phyloP scores from a whole-genome alignment of 2,888 invertebrate genomes.

The Tridacna gigas region DNA sequence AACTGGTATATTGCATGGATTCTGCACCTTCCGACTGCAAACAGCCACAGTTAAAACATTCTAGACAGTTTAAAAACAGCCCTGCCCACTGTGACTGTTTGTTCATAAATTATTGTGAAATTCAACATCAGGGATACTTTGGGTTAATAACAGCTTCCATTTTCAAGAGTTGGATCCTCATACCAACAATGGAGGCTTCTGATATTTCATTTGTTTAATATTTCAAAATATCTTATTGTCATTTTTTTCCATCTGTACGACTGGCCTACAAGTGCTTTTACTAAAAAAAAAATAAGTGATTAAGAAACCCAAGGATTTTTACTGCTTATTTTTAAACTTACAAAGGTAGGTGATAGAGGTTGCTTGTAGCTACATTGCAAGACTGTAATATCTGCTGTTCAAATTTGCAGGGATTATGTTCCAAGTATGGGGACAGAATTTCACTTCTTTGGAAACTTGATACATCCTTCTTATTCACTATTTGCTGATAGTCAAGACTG shows the following conservation, averaged over 20 bases:
- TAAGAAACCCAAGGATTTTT: too few relatives aligned
- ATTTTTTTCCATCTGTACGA: neutral
- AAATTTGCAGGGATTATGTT: constrained; percentile 45
- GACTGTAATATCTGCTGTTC: constrained; percentile 27
- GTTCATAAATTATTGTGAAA: constrained; percentile 36
- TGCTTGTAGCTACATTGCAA: neutral
- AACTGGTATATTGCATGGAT: too few relatives aligned
- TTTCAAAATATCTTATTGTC: neutral
- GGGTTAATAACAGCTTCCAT: constrained; percentile 9
- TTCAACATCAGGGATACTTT: constrained; percentile 21
- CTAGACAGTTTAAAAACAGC: neutral
- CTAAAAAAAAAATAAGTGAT: too few relatives aligned
- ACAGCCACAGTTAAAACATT: neutral
- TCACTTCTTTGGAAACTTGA: constrained; percentile 41
- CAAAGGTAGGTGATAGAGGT: constrained; percentile 4
- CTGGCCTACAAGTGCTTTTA: too few relatives aligned
- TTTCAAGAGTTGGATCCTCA: neutral
- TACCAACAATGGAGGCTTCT: neutral
- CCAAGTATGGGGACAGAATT: constrained; percentile 53
- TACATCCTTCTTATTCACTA: constrained; percentile 19
- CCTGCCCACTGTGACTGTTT: constrained; percentile 29
- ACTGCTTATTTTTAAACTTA: too few relatives aligned
- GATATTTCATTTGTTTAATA: constrained; percentile 3
- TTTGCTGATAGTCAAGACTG: constrained; percentile 23
- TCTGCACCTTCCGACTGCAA: too few relatives aligned